Base-by-base conservation (phyloP, 2,797 vertebrate species). In the Syngnathus acus region DNA sequence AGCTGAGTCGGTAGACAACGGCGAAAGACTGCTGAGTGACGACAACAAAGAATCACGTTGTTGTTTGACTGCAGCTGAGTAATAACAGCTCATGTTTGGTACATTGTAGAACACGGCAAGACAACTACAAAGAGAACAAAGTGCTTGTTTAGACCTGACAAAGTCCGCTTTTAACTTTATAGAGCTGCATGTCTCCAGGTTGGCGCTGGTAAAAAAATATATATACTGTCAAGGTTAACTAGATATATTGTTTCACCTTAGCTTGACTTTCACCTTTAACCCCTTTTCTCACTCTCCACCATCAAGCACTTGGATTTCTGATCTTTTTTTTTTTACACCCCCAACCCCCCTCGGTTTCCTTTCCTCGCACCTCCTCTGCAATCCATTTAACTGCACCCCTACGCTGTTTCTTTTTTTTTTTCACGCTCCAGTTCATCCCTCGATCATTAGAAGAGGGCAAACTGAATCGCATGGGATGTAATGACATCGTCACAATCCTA, bases 401-500 rank as follows among this genome's bases (percentile, higher is more conserved):
- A 2, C 43, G 5, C 8, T 21, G 21, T 39, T 17, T 21, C 26
- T 32, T 39, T 2, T 58, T 57, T 58, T 57, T 63, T 66, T 65
- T 77, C 68, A 69, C 71, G 62, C 42, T 66, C 63, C 58, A 42
- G 65, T 78, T 68, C 76, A 82, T 82, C 76, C 78, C 67, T 65
- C 74, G 80, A 82, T 83, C 76, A 83, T 86, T 86, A 83, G 60
- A 74, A n/a, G 61, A 82, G 71, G 78, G 74, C 71, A 77, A 81
- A 87, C 75, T 78, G 79, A 77, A 81, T 84, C 70, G 70, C 68
- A 80, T 78, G 76, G 80, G 55, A 73, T 71, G 55, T 76, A 78
- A 78, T 82, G 80, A 81, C 68, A 75, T 71, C 74, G 86, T 82
- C 72, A 77, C 55, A 63, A 67, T 66, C 38, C 66, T 42, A 51